These are phyloP conservation scores for Nysson spinosus DNA, from an alignment of 2,888 invertebrate species.

Conservation along the genomic window DNA sequence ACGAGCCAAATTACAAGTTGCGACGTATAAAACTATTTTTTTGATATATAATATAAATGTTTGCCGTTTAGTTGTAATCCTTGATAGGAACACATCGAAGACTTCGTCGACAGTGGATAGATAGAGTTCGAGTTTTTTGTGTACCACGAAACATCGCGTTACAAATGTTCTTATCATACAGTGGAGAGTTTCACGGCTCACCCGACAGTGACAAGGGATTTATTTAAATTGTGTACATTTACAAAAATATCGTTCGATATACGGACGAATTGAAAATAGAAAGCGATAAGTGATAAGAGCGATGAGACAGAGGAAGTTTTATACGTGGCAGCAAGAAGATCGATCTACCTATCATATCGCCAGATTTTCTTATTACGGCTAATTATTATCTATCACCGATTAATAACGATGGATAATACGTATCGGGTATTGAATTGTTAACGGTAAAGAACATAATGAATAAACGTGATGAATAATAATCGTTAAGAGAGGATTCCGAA, in stretches of 20 bases:
- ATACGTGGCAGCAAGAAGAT: slow-evolving; percentile 54
- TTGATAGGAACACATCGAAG: background rate
- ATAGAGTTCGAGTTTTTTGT: too few relatives aligned
- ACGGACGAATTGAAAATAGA: background rate
- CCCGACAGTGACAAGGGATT: too few relatives aligned
- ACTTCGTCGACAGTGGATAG: background rate
- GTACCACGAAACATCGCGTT: too few relatives aligned
- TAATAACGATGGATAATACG: slow-evolving; percentile 56
- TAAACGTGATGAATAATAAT: slow-evolving; percentile 49
- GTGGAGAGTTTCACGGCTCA: too few relatives aligned
- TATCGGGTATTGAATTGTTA: slow-evolving; percentile 55
- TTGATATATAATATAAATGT: slow-evolving; percentile 8
- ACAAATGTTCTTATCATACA: too few relatives aligned
- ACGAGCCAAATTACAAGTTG: slow-evolving; percentile 52
- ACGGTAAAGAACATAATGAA: slow-evolving; percentile 40
- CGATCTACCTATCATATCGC: slow-evolving; percentile 60
- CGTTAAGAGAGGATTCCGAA: slow-evolving; percentile 42
- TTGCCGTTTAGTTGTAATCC: background rate
- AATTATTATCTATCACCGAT: slow-evolving; percentile 60
- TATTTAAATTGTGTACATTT: too few relatives aligned
- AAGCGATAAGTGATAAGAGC: background rate
- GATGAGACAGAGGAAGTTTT: slow-evolving; percentile 29
- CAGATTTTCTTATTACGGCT: slow-evolving; percentile 61
- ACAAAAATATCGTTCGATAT: too few relatives aligned
- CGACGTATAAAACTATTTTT: slow-evolving; percentile 58